Evolutionary conservation across 2,888 invertebrate species (phyloP), one percentile per base, ranked within the genome.

Genomic region (Nomada hirtipes): DNA sequence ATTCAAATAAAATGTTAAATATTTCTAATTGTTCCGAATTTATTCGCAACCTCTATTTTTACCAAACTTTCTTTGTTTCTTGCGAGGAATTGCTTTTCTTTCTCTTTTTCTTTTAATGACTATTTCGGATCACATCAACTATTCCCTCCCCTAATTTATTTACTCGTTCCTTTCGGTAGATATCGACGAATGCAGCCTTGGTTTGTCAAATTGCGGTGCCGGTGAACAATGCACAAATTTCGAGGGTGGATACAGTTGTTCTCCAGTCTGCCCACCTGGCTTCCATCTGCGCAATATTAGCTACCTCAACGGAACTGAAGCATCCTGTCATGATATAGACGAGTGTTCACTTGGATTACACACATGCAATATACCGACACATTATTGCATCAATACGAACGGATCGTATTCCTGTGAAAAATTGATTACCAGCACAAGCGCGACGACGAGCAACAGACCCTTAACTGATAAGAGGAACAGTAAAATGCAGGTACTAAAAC

Each of bases 261-360:
- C 87, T 13, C 88, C 91, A 4, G 26, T 76, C 1, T 92, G 92
- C 72, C 82, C 87, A 0, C 72, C 86, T 7, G 92, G 92, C 10
- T 91, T 90, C n/a, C 68, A 80, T 4, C 3, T 18, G 0, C 64
- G 23, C 0, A 73, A 76, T 36, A 23, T 26, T 20, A 65, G 26
- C 13, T 57, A 47, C 11, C 11, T n/a, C 9, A 18, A 20, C 13
- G 26, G 42, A 4, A 55, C 47, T 20, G 47, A 74, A 15, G 85
- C 83, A 10, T 36, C 36, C 15, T 91, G 91, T 36, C 77, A 79
- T 4, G 98, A 97, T 94, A 95, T 97, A 87, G 96, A 97, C 91
- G 98, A 98, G 93, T 98, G 98, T 90, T 94, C 94, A 0, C 93
- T 95, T 59, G 95, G 96, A 52, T 94, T 95, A 65, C 94, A 96